These are phyloP conservation scores for Drosophila parthenogenetica DNA, from an alignment of 2,888 invertebrate genomes.

Conservation along the genomic window DNA sequence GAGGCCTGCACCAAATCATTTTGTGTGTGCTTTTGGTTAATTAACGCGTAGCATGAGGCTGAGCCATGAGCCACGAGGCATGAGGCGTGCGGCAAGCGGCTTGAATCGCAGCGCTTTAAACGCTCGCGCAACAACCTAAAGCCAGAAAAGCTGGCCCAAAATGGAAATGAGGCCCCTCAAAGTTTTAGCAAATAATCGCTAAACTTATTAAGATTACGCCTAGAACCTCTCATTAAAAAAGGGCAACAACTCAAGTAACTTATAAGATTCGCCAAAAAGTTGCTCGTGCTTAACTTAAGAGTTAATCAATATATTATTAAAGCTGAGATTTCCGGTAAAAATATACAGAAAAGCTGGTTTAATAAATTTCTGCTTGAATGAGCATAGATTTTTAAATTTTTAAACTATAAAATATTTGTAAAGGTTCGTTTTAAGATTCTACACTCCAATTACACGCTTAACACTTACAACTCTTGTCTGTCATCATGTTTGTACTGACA, in stretches of 20 bases:
- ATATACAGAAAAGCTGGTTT: background rate
- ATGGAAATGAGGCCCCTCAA: constrained; percentile 17
- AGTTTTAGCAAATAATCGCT: constrained; percentile 25
- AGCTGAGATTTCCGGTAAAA: background rate
- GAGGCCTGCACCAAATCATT: constrained; percentile 54
- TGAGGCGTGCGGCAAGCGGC: background rate
- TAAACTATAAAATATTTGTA: too few relatives aligned
- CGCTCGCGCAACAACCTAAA: constrained; percentile 21
- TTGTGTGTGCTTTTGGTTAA: constrained; percentile 55
- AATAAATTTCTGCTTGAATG: background rate
- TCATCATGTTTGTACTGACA: background rate
- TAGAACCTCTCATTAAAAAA: constrained; percentile 20
- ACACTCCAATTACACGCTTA: background rate
- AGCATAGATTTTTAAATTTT: too few relatives aligned
- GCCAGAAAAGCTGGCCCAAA: constrained; percentile 7
- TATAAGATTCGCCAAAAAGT: background rate
- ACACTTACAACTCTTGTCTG: background rate
- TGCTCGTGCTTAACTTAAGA: constrained; percentile 1
- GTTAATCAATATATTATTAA: constrained; percentile 3
- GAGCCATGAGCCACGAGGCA: background rate
- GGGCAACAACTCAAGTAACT: background rate
- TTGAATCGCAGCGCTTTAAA: constrained; percentile 14
- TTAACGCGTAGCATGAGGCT: constrained; percentile 29
- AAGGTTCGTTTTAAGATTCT: background rate
- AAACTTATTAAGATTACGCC: constrained; percentile 33